Percentiles rank a stretch among this genome's conserved stretches.
These are phyloP conservation scores for Eclectus roratus DNA, from an alignment of 2,113 vertebrate genomes.

Conservation along the genomic window DNA sequence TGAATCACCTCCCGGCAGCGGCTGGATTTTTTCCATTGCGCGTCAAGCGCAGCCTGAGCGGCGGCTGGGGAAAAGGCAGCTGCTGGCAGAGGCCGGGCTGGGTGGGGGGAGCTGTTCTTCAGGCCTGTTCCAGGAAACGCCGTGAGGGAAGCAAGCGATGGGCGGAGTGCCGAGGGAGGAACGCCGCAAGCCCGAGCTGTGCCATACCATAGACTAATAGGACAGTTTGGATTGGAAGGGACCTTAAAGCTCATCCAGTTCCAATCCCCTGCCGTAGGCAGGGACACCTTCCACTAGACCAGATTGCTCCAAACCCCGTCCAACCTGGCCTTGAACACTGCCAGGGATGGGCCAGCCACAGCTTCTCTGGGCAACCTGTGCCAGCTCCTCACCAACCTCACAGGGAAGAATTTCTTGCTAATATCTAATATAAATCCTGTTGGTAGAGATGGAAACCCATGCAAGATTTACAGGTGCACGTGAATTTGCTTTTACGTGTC, in stretches of 20 bases:
- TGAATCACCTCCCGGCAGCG: neutral
- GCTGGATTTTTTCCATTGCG: neutral
- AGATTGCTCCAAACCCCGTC: neutral
- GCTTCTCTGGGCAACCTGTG: neutral
- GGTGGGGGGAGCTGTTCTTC: neutral
- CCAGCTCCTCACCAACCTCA: neutral
- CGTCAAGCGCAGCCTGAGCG: neutral
- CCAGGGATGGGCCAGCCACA: neutral
- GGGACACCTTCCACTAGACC: neutral
- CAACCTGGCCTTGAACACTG: neutral
- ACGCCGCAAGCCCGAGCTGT: neutral
- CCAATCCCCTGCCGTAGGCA: neutral
- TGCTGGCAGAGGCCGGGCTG: neutral
- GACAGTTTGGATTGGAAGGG: neutral
- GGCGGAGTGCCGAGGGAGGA: too few relatives aligned
- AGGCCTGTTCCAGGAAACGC: accelerated
- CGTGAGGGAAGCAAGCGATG: accelerated
- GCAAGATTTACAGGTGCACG: accelerated
- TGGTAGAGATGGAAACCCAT: accelerated
- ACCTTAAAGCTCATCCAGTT: neutral
- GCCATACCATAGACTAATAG: neutral
- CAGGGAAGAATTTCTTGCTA: neutral
- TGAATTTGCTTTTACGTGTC: accelerated
- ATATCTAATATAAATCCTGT: neutral
- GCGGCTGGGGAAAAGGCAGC: neutral